Evolutionary conservation across 1,140 invertebrate genomes (phyloP).

Genomic region (Saccostrea glomerata): DNA sequence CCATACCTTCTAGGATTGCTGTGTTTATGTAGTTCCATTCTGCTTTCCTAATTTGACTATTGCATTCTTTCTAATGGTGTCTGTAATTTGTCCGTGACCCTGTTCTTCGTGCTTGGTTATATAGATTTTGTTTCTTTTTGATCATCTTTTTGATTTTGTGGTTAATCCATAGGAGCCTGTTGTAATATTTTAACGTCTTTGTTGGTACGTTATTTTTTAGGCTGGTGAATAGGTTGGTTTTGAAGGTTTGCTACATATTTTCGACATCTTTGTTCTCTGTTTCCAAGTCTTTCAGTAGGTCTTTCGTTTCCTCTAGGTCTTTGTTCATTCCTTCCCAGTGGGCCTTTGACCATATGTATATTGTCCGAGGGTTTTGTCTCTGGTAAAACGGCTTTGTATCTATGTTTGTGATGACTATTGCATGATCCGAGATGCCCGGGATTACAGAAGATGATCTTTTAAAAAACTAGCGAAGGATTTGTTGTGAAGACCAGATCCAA

Average conservation of each 20-base stretch:
- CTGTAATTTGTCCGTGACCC: too few relatives aligned
- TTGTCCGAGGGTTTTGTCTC: background rate
- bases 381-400: constrained; percentile 3
- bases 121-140: too few relatives aligned
- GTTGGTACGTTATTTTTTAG: too few relatives aligned
- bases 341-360: constrained; percentile 25
- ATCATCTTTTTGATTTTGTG: too few relatives aligned
- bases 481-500: constrained; percentile 38
- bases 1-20: constrained; percentile 56
- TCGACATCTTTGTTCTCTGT: background rate
- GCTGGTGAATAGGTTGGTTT: too few relatives aligned
- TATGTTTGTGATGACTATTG: background rate
- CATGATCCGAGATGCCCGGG: too few relatives aligned
- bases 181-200: too few relatives aligned
- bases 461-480: constrained; percentile 40
- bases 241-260: too few relatives aligned
- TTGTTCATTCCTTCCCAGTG: background rate
- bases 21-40: too few relatives aligned
- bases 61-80: constrained; percentile 52
- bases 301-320: background rate
- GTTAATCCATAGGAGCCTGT: too few relatives aligned
- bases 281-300: too few relatives aligned
- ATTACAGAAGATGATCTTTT: constrained; percentile 39
- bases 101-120: constrained; percentile 34
- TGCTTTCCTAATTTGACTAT: constrained; percentile 47